Evolutionary conservation across 2,888 invertebrate species (phyloP), one percentile per base, ranked within the genome.

Genomic region (Ormyrus labotus): DNA sequence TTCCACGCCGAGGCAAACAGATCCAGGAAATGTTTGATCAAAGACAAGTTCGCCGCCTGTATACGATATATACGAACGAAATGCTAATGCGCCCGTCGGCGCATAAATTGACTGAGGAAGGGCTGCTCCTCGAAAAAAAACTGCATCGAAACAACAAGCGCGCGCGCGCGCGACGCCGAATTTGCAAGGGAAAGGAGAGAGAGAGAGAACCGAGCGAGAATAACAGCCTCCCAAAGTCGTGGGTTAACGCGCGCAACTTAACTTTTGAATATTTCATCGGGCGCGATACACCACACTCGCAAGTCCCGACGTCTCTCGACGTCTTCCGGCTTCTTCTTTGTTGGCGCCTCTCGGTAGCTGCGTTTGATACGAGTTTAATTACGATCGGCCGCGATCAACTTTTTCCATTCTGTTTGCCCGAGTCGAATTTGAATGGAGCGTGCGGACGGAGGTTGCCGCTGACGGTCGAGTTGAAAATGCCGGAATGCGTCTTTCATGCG

Each of bases 261-360:
- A 77, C 81, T 77, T 73, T 69, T 81, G 81, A 81, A 81, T 81
- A 81, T 81, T 81, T 77, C 81, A 81, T 73, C 72, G 19, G 1
- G 77, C 69, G 58, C 58, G 69, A 74, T 68, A 74, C 74, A 10
- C n/a, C 74, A 48, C 68, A 76, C 70, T 69, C 67, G 45, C 47
- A 45, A 8, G n/a, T 45, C n/a, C 50, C 19, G 1, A 19, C 19
- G 58, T 6, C 19, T 13, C 1, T 47, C 11, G 13, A 11, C 19
- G 9, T 6, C 4, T 58, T 57, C 11, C 57, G n/a, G 9, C 9
- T 60, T 67, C 53, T 63, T 55, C 58, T 64, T 64, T 74, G 51
- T 64, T 55, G 48, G 8, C 55, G 53, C 58, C 11, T 45, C 55
- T 13, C 47, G 45, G 53, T 53, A 34, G 57, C 64, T 70, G 64